Evolutionary conservation across 2,113 vertebrate genomes (phyloP).

Genomic region (Malaclemys terrapin): DNA sequence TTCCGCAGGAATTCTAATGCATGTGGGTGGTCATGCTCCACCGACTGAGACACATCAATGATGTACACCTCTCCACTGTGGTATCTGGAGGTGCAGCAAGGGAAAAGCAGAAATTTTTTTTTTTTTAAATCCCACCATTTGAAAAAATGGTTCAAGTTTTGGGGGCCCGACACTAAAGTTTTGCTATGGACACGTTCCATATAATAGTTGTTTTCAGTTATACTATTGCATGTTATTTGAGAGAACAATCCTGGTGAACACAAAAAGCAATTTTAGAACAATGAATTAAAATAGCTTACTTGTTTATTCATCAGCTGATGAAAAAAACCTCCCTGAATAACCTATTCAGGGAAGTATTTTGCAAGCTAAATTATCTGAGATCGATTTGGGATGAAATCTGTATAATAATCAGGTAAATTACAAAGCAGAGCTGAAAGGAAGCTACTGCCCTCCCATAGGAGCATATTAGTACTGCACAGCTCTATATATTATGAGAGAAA

Average conservation of each 20-base stretch:
- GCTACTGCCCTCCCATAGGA: background rate
- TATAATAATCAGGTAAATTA: background rate
- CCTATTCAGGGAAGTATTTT: background rate
- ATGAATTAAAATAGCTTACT: background rate
- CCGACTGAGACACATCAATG: conserved; percentile 96
- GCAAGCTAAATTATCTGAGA: background rate
- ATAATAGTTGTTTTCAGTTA: background rate
- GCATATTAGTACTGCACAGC: background rate
- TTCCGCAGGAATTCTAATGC: conserved; percentile 96
- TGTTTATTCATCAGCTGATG: background rate
- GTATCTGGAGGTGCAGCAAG: conserved; percentile 79
- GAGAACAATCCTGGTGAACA: background rate
- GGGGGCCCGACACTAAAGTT: background rate
- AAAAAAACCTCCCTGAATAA: background rate
- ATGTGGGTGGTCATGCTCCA: conserved; percentile 96
- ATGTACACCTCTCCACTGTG: conserved; percentile 87
- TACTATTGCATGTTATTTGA: background rate
- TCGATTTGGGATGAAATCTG: background rate
- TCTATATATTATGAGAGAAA: background rate
- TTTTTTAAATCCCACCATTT: background rate
- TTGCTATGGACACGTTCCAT: accelerated
- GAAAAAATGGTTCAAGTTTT: background rate
- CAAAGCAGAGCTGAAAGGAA: background rate
- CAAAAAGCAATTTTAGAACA: background rate
- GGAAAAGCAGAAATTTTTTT: background rate